Conservation (phyloP, 2,113 vertebrate species). For the Chloropsis cyanopogon region DNA sequence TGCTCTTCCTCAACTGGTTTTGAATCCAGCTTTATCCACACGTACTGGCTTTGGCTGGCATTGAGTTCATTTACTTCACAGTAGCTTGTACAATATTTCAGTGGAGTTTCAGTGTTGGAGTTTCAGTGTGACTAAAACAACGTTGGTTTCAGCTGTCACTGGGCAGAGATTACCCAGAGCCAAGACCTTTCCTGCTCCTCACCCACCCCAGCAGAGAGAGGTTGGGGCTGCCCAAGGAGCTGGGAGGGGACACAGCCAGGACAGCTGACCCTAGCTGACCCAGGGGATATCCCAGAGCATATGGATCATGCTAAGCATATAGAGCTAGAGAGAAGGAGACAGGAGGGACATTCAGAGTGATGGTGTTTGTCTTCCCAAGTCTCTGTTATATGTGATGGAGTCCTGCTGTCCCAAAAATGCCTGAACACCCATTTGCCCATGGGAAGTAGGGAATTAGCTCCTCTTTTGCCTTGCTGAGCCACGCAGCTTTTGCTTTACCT, state of each 20-base stretch:
- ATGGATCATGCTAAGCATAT: not conserved
- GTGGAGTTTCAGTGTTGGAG: not conserved
- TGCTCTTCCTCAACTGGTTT: not conserved
- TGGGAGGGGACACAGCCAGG: not conserved
- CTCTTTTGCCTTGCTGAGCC: not conserved
- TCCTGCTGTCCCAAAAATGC: not conserved
- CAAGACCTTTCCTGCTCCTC: not conserved
- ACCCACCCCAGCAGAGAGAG: rapidly evolving
- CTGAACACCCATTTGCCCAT: not conserved
- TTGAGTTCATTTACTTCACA: not conserved
- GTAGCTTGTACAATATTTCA: not conserved
- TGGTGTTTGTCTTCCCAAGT: not conserved
- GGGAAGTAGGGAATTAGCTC: not conserved
- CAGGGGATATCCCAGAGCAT: not conserved
- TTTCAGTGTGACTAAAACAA: not conserved
- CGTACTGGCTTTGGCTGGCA: not conserved
- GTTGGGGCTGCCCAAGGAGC: not conserved
- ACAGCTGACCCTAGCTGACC: not conserved
- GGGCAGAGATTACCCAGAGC: not conserved
- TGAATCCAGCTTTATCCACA: not conserved
- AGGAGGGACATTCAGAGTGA: not conserved
- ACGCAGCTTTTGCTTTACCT: not conserved
- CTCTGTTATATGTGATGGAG: not conserved
- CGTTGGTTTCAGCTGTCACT: not conserved
- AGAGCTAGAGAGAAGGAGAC: not conserved